These are phyloP conservation scores for Blastobasis adustella DNA, from an alignment of 2,888 invertebrate genomes.

Conservation along the genomic window DNA sequence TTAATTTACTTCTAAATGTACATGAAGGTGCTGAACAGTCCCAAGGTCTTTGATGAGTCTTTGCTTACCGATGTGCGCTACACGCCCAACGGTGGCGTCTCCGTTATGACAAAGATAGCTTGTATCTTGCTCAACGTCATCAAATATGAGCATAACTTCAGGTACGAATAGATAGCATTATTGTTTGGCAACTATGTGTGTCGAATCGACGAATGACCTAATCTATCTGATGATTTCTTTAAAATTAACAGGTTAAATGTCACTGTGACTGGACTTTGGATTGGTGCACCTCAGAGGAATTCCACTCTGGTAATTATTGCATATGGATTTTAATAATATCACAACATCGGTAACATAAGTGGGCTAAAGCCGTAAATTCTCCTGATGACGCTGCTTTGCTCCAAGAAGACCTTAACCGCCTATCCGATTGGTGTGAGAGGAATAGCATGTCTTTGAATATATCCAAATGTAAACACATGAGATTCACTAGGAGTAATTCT, in stretches of 20 bases:
- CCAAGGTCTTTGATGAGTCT: conserved; percentile 34
- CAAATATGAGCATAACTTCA: conserved; percentile 51
- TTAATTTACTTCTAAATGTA: too few species aligned
- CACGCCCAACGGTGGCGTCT: conserved; percentile 35
- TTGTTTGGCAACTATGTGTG: neutral
- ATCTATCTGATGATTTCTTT: neutral
- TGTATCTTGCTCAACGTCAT: conserved; percentile 43
- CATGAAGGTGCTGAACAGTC: conserved; percentile 35
- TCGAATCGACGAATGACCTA: neutral
- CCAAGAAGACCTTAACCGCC: too few species aligned
- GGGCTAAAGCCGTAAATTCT: too few species aligned
- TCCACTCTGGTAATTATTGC: conserved; percentile 43
- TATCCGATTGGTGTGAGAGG: too few species aligned
- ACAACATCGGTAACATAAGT: neutral
- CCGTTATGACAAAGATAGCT: conserved; percentile 53
- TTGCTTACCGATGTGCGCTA: conserved; percentile 39
- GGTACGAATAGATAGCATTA: conserved; percentile 23
- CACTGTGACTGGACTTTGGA: conserved; percentile 54
- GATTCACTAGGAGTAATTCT: too few species aligned
- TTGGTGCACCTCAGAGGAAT: conserved; percentile 50
- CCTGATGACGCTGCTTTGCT: too few species aligned
- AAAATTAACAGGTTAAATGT: conserved; percentile 45
- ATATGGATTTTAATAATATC: neutral
- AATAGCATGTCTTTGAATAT: too few species aligned
- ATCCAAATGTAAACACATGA: too few species aligned